Conservation (phyloP, 1,140 invertebrate species). For the Archivesica marissinica region DNA sequence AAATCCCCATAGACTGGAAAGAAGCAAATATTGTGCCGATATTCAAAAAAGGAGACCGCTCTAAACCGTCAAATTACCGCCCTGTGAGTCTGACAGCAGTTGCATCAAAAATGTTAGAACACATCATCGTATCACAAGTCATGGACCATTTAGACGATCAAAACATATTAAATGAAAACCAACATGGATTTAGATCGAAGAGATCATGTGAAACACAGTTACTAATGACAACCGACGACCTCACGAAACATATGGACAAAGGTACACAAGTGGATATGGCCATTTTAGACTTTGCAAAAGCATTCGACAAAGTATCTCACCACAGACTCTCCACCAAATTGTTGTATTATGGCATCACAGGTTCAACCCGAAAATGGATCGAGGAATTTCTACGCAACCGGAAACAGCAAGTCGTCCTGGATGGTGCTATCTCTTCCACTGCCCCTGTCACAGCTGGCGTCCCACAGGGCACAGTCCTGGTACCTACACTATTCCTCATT, state of each 20-base stretch:
- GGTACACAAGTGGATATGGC: constrained; percentile 18
- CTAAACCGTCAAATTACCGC: background rate
- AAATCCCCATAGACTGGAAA: constrained; percentile 15
- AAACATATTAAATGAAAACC: background rate
- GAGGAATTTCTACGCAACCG: background rate
- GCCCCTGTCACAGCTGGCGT: constrained; percentile 42
- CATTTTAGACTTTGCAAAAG: constrained; percentile 25
- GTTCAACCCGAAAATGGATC: background rate
- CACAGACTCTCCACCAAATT: background rate
- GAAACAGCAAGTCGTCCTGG: constrained; percentile 50
- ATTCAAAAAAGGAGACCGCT: background rate
- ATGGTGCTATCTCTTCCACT: background rate
- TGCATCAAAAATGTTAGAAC: constrained; percentile 14
- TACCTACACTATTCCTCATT: too few species aligned
- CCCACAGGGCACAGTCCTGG: constrained; percentile 17
- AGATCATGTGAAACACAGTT: constrained; percentile 6
- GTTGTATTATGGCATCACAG: background rate
- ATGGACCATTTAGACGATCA: background rate
- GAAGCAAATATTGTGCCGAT: constrained; percentile 8
- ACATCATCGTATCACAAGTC: background rate
- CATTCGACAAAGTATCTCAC: constrained; percentile 14
- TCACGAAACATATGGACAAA: background rate
- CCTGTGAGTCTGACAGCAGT: background rate
- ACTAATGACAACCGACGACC: background rate
- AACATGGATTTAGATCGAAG: background rate